Evolutionary conservation across 2,113 vertebrate species (phyloP), one percentile per base, ranked within the genome.

Genomic region (Mugil cephalus): DNA sequence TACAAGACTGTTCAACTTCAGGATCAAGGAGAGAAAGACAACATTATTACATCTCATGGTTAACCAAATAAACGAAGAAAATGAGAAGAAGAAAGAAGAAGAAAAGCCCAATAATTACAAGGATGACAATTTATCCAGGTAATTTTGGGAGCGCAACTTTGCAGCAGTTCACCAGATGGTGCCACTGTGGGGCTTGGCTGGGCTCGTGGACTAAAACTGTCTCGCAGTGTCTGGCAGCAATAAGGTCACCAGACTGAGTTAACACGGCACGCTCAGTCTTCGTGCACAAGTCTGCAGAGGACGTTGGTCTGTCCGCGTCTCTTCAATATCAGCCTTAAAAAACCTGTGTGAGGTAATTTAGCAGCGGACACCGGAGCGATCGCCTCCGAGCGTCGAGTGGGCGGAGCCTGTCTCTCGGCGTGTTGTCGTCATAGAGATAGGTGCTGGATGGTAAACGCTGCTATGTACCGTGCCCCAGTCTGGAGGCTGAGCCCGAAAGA

Each of bases 351-450:
- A 34, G 39, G 8, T 9, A 9, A 18, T 3, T 12, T 12, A 9
- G 11, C 10, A 11, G n/a, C 3, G 5, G 4, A 18, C 11, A 7
- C n/a, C 10, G 6, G 12, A 34, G 13, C 17, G 42, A 55, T 18
- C 66, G 69, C 7, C 10, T 8, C 0, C 34, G 8, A 4, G 56
- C 58, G 58, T 50, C 59, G 42, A 10, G 75, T 83, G 86, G 90
- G 91, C 85, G 91, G 90, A 84, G 90, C 40, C 69, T 78, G 0
- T 11, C 0, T 51, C 66, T 51, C 4, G 72, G 83, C 74, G 74
- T 63, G 91, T 79, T 84, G 85, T 85, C 91, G 85, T 88, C 84
- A 48, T 79, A 11, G 51, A 62, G 73, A 56, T 69, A 85, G 86
- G 81, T 88, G 80, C 87, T 80, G 80, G 77, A 85, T 82, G 85